Evolutionary conservation across 2,113 vertebrate genomes (phyloP).

Genomic region (Neodon shergylaensis): DNA sequence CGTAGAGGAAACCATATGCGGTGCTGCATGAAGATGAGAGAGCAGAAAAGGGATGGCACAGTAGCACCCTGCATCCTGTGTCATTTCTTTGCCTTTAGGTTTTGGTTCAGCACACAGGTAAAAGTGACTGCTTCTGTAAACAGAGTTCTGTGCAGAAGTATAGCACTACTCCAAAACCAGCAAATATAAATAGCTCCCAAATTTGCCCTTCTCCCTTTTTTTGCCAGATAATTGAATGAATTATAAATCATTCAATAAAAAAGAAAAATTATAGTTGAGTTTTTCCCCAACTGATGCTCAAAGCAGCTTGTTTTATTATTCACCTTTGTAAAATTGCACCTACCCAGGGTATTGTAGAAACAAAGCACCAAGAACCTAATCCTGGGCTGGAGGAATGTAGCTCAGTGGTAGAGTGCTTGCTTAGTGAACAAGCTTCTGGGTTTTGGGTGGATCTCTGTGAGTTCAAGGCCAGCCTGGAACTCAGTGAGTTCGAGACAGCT

Average conservation of each 20-base stretch:
- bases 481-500: background rate
- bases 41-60: background rate
- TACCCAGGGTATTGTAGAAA: background rate
- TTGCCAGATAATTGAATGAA: background rate
- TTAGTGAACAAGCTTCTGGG: background rate
- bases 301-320: background rate
- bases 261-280: background rate
- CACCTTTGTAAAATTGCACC: background rate
- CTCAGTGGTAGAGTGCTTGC: background rate
- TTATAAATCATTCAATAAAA: background rate
- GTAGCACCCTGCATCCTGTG: background rate
- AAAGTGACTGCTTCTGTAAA: constrained; percentile 34
- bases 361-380: background rate
- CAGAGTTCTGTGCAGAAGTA: background rate
- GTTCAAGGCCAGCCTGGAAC: background rate
- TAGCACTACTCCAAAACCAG: background rate
- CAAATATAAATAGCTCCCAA: background rate
- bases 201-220: background rate
- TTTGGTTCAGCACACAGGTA: background rate
- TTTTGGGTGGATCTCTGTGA: background rate
- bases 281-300: background rate
- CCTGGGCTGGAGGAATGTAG: background rate
- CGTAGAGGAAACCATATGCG: background rate
- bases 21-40: background rate
- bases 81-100: background rate